Base-by-base conservation (phyloP, 2,797 vertebrate genomes). In the Odontamblyopus rebecca region DNA sequence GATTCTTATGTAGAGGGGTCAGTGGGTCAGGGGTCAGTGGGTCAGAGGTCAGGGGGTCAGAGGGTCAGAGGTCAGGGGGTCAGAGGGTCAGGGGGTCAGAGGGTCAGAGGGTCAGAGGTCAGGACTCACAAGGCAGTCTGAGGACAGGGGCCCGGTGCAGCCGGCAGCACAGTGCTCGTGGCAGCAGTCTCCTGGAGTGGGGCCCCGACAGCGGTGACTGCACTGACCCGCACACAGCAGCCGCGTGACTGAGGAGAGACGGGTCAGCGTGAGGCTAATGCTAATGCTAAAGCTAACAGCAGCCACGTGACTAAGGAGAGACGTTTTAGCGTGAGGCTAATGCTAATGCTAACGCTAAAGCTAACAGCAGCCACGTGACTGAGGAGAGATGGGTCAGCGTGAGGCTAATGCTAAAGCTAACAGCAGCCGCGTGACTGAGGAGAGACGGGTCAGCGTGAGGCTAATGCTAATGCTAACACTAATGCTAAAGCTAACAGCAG, bases 161-260 rank as follows among this genome's bases (percentile, higher is more conserved):
- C 97, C 97, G 0, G 95, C 95, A 0, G 97, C 97, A 70, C 97
- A 99, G 71, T 99, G 95, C 51, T 94, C 94, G 32, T 98, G 96
- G 71, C 97, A 99, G 86, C 97, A 99, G 88, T 98, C 96, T 0
- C 87, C 94, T 77, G 96, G 97, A 63, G 92, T 93, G 3, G 89
- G 93, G 0, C 97, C 97, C 0, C 90, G 92, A 79, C 97, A 99
- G 38, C 97, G 92, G 1, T 91, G 84, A 0, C 95, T 95, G 82
- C 97, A 98, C 84, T 98, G 97, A 81, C 95, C 92, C 0, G 97
- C 97, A 87, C 97, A 99, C 82, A 92, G 93, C 71, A 94, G 69
- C 83, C 93, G 96, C 0, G 97, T 97, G 82, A 97, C 97, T 99
- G 63, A 65, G n/a, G 26, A 65, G 18, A 63, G 13, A n/a, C 0